Conservation (phyloP, 1,140 invertebrate genomes). For the Nymphalis io region DNA sequence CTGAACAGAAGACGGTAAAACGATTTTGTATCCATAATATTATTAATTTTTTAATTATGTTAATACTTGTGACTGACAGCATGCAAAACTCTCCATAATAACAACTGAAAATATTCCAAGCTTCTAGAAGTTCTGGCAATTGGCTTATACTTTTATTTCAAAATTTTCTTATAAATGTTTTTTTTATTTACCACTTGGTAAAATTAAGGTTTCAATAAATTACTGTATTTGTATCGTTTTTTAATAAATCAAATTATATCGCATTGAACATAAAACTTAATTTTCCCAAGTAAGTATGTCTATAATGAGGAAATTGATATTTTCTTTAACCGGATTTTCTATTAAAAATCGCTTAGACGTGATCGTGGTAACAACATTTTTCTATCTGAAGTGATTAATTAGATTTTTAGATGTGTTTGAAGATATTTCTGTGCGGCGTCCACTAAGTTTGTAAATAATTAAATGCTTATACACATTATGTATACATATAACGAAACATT, state of each 20-base stretch:
- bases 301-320: conserved; percentile 32
- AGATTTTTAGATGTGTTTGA: conserved; percentile 70
- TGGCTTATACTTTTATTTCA: conserved; percentile 71
- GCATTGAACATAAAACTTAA: conserved; percentile 17
- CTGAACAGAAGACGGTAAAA: conserved; percentile 79
- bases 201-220: conserved; percentile 31
- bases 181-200: conserved; percentile 22
- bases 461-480: background rate
- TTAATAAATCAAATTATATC: background rate
- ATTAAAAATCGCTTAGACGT: conserved; percentile 67
- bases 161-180: conserved; percentile 51
- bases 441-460: conserved; percentile 28
- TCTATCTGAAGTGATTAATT: conserved; percentile 64
- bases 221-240: background rate
- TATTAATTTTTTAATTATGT: conserved; percentile 53
- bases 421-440: conserved; percentile 45
- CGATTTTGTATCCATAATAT: conserved; percentile 67
- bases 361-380: conserved; percentile 70
- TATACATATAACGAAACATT: background rate
- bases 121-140: conserved; percentile 72
- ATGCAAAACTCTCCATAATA: conserved; percentile 68
- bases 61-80: conserved; percentile 77
- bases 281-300: conserved; percentile 45
- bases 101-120: conserved; percentile 58
- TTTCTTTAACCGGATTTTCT: conserved; percentile 46